These are phyloP conservation scores for Parazoanthus swiftii DNA, from an alignment of 92 coral and sea anemone species.

Conservation along the genomic window DNA sequence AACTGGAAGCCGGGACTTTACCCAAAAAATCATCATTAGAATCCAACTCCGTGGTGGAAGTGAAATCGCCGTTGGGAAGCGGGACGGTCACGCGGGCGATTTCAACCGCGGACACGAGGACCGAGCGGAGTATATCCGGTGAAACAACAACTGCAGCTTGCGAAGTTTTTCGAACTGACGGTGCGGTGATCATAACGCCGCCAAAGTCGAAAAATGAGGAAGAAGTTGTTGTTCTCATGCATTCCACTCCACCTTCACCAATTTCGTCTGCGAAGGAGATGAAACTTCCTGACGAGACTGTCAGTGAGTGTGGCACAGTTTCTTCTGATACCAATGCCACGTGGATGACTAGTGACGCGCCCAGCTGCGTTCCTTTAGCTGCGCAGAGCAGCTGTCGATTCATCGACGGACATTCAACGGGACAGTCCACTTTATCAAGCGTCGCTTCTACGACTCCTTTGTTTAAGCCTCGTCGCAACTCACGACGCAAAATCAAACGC, in stretches of 20 bases:
- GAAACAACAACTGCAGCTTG: slow-evolving; percentile 53
- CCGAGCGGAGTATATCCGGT: slow-evolving; percentile 24
- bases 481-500: slow-evolving; percentile 28
- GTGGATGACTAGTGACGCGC: slow-evolving; percentile 85
- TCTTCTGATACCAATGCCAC: slow-evolving; percentile 89
- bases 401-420: slow-evolving; percentile 84
- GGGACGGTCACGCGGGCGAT: slow-evolving; percentile 46
- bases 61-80: slow-evolving; percentile 35
- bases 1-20: slow-evolving; percentile 56
- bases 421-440: slow-evolving; percentile 81
- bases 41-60: slow-evolving; percentile 47
- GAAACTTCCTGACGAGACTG: slow-evolving; percentile 69
- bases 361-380: slow-evolving; percentile 56
- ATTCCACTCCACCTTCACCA: slow-evolving; percentile 84
- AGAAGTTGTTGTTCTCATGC: slow-evolving; percentile 63
- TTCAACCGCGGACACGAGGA: slow-evolving; percentile 27
- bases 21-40: slow-evolving; percentile 58
- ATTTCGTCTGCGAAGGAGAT: slow-evolving; percentile 50
- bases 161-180: slow-evolving; percentile 75
- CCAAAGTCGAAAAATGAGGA: slow-evolving; percentile 62
- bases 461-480: slow-evolving; percentile 63
- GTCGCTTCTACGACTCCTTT: slow-evolving; percentile 75
- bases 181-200: slow-evolving; percentile 81
- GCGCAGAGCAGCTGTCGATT: slow-evolving; percentile 68
- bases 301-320: slow-evolving; percentile 85